Evolutionary conservation across 2,113 vertebrate genomes (phyloP).

Genomic region (Alectura lathami): DNA sequence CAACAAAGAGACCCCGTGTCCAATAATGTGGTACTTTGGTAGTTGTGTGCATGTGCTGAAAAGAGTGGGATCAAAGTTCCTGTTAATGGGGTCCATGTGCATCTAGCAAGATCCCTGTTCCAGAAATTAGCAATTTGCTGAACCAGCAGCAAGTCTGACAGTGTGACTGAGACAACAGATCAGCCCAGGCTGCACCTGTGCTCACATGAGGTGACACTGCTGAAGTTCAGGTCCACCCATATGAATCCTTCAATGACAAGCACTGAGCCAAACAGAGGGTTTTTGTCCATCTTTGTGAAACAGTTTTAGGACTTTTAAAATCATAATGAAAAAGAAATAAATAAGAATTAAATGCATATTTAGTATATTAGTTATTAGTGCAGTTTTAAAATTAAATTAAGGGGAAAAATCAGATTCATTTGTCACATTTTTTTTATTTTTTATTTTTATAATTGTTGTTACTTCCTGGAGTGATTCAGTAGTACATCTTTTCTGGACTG

Average conservation of each 20-base stretch:
- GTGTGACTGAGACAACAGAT: not conserved
- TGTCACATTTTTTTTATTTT: too few relatives aligned
- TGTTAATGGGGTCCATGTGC: not conserved
- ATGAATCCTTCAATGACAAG: not conserved
- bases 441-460: not conserved
- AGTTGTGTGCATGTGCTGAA: rapidly evolving
- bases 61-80: not conserved
- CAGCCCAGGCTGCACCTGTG: not conserved
- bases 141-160: not conserved
- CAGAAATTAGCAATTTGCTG: not conserved
- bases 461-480: not conserved
- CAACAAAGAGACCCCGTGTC: rapidly evolving
- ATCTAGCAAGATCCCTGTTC: not conserved
- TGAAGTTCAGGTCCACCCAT: not conserved
- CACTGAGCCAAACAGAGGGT: not conserved
- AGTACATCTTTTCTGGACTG: not conserved
- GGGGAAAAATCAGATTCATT: not conserved
- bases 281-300: not conserved
- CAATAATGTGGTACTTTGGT: rapidly evolving
- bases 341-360: not conserved
- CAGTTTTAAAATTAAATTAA: not conserved
- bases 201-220: not conserved
- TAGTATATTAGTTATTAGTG: not conserved
- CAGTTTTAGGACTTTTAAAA: not conserved
- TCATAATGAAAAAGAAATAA: not conserved